Evolutionary conservation across 2,113 vertebrate genomes (phyloP), one percentile per base, ranked within the genome.

Genomic region (Halcyon senegalensis): DNA sequence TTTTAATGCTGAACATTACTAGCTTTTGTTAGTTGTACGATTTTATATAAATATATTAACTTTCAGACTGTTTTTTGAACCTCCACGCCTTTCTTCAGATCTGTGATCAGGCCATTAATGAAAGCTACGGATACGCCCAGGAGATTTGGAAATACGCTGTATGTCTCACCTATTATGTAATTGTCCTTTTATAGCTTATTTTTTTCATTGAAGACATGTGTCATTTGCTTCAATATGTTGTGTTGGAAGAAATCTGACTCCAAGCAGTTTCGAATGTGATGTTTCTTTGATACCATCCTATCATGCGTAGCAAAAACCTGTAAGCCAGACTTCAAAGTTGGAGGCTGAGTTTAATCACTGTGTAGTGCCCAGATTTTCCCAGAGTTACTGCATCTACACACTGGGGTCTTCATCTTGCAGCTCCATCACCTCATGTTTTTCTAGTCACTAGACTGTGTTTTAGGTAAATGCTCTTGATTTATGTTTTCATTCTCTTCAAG

Each of bases 201-300:
- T 96, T 96, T 91, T 93, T 86, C 30, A 24, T 15, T 43, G 59
- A 74, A 70, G 67, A 77, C 0, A 0, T 84, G 37, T 72, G 25
- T 79, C 78, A 48, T 44, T 94, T 91, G 37, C 69, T 70, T 90
- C n/a, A 69, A 0, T 80, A 14, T 69, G 25, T 66, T 87, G 62
- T 58, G 35, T 30, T 95, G 69, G 68, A 90, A 89, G 66, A 72
- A 84, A 87, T 89, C 35, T 95, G 73, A 37, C 77, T 92, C 78
- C 43, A 78, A 81, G 77, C 81, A 73, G 44, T 94, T 97, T 91
- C 50, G 62, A 68, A 89, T 1, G 0, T 25, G 48, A 5, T 94
- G 41, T 94, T 94, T 78, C 84, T 91, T 87, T 87, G 68, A 39
- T 91, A 50, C 64, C 48, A 48, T 92, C 12, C 3, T 64, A 39